Evolutionary conservation across 2,797 vertebrate genomes (phyloP), one percentile per base, ranked within the genome.

Genomic region (Hoplostethus mediterraneus): DNA sequence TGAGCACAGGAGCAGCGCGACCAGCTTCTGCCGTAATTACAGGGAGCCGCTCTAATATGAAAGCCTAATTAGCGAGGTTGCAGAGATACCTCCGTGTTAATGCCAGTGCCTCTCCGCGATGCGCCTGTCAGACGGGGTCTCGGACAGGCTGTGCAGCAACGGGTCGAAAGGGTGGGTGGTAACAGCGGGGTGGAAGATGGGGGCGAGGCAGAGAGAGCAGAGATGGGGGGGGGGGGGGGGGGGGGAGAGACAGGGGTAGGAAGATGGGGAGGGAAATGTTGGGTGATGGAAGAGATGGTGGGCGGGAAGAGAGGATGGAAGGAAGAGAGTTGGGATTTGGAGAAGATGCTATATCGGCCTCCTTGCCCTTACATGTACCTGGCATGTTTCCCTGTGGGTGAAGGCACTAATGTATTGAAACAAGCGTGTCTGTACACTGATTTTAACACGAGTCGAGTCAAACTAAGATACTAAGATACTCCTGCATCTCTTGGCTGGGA

Each of bases 21-120:
- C 67, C 75, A 79, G 65, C 85, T 80, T 86, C 81, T 83, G 70
- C 81, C 78, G 56, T 93, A 91, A 94, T 93, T 93, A 93, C 89
- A 89, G 89, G 52, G 89, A 86, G 80, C 80, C 21, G 56, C 84
- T 85, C 77, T 83, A 81, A 88, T 90, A 89, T 89, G 89, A 94
- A 93, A 86, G 90, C 83, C 83, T 94, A 92, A 94, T 93, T 92
- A 94, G 84, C 14, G 36, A 64, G 75, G 71, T 85, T 79, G 82
- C 83, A 86, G 90, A 87, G 84, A 87, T 91, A 81, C 76, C 33
- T 67, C 21, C 52, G 63, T 82, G 88, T 88, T 93, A 89, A 87
- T 87, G 81, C 84, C 88, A 69, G 82, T 47, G 69, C 83, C 89
- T 83, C 67, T 79, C 65, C 77, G 71, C 71, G 75, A 85, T 67